Conservation (phyloP, 2,888 invertebrate genomes). For the Ichneumon xanthorius region DNA sequence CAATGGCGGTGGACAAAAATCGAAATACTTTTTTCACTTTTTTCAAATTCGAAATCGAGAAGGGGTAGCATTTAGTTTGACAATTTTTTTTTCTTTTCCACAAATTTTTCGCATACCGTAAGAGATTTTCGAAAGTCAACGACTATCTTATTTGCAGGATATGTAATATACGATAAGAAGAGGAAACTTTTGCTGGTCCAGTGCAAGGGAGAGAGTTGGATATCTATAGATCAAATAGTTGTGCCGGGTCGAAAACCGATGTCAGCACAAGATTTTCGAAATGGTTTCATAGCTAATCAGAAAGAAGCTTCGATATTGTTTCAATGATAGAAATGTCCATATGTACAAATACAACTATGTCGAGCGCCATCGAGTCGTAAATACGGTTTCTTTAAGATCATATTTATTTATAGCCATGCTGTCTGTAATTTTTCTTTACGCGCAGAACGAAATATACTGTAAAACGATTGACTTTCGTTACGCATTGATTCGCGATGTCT, state of each 20-base stretch:
- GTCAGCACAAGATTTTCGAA: conserved; percentile 93
- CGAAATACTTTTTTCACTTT: too few species aligned
- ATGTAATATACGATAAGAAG: conserved; percentile 87
- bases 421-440: conserved; percentile 21
- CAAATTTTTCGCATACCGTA: too few species aligned
- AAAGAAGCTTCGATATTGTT: conserved; percentile 75
- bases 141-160: conserved; percentile 85
- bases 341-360: conserved; percentile 34
- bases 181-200: conserved; percentile 88
- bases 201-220: conserved; percentile 89
- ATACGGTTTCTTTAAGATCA: conserved; percentile 1
- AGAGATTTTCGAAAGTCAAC: not conserved
- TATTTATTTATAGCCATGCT: conserved; percentile 23
- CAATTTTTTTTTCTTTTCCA: too few species aligned
- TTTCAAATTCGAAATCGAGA: not conserved
- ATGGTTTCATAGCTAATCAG: conserved; percentile 92
- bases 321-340: conserved; percentile 35
- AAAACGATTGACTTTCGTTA: not conserved
- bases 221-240: conserved; percentile 89
- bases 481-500: not conserved
- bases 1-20: too few species aligned
- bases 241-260: conserved; percentile 90
- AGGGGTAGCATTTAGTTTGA: too few species aligned
- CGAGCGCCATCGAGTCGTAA: conserved; percentile 8
- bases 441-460: not conserved